Conservation (phyloP, 1,140 invertebrate species). For the Ceratoteleas bidentatus region DNA sequence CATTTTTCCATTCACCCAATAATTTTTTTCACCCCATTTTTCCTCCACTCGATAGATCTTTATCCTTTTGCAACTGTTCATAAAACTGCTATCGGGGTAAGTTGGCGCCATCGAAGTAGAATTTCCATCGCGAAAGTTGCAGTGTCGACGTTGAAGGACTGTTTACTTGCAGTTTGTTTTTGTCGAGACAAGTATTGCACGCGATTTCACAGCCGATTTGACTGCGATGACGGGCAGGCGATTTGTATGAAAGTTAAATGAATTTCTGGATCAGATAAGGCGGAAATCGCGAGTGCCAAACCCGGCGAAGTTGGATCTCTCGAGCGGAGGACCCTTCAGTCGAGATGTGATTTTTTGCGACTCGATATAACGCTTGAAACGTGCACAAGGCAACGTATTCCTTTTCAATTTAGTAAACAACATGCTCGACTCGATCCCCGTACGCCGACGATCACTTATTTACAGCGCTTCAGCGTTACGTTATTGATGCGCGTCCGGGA, state of each 20-base stretch:
- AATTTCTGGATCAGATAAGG: slow-evolving; percentile 52
- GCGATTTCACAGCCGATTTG: slow-evolving; percentile 34
- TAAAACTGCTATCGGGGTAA: no score
- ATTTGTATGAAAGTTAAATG: slow-evolving; percentile 51
- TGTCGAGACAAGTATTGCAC: no score
- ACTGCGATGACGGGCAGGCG: slow-evolving; percentile 8
- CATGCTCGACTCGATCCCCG: background rate
- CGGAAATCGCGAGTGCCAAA: slow-evolving; percentile 45
- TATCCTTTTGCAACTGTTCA: no score
- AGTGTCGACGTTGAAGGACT: no score
- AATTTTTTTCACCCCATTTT: no score
- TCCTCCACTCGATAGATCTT: no score
- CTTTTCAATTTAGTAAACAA: slow-evolving; percentile 31
- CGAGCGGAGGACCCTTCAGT: slow-evolving; percentile 36
- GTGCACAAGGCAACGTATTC: slow-evolving; percentile 27
- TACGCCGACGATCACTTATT: background rate
- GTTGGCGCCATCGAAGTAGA: no score
- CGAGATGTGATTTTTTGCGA: slow-evolving; percentile 47
- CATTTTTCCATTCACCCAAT: no score
- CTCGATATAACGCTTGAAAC: slow-evolving; percentile 43
- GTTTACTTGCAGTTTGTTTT: no score
- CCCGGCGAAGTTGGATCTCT: slow-evolving; percentile 47
- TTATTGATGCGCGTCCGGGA: background rate
- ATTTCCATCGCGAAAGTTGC: no score
- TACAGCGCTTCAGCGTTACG: no score